Percentiles rank a stretch among this genome's conserved stretches.
Evolutionary conservation across 2,888 invertebrate genomes (phyloP).

Genomic region (Spatulosminthurus flaviceps): DNA sequence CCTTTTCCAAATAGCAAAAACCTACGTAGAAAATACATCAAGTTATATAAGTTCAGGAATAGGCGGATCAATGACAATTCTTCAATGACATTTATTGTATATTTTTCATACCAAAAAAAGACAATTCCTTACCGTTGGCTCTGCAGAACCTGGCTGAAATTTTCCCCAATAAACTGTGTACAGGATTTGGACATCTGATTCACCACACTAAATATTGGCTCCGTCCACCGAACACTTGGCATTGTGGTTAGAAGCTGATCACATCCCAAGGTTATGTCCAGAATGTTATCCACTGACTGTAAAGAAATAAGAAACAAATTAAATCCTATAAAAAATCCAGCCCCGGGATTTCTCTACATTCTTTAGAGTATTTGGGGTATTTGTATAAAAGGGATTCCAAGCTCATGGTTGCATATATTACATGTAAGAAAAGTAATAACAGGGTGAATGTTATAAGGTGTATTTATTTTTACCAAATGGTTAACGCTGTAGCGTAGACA

Average conservation of each 20-base stretch:
- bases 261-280: slow-evolving; percentile 85
- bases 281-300: slow-evolving; percentile 79
- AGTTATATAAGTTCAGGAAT: not conserved
- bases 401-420: not conserved
- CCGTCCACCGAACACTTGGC: slow-evolving; percentile 85
- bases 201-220: slow-evolving; percentile 79
- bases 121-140: slow-evolving; percentile 69
- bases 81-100: no score
- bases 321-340: slow-evolving; percentile 19
- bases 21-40: slow-evolving; percentile 63
- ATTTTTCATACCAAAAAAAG: not conserved
- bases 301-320: slow-evolving; percentile 39
- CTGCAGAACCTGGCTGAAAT: slow-evolving; percentile 79
- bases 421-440: no score
- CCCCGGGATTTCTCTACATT: not conserved
- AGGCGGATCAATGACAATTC: no score
- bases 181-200: slow-evolving; percentile 82
- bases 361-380: not conserved
- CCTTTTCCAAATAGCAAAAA: slow-evolving; percentile 77
- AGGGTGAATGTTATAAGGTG: no score
- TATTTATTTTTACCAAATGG: slow-evolving; percentile 72
- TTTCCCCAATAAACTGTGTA: slow-evolving; percentile 80
- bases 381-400: no score
- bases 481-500: slow-evolving; percentile 84
- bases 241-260: slow-evolving; percentile 81